Percentiles rank a stretch among this genome's conserved stretches.
phyloP scores from a whole-genome alignment of 1,140 invertebrate species.

The Teleopsis dalmanni region DNA sequence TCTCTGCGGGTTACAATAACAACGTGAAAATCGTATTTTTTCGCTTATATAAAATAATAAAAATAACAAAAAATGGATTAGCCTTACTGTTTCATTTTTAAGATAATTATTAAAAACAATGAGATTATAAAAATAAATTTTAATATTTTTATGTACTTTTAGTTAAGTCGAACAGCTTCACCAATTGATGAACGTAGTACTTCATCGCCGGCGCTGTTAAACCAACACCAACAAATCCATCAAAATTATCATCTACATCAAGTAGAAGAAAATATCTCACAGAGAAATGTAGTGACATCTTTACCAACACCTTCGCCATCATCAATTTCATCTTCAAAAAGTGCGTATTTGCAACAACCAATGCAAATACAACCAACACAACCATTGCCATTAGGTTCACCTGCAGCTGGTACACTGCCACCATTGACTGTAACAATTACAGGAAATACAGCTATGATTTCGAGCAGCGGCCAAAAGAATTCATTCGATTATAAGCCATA shows the following conservation, averaged over 20 bases:
- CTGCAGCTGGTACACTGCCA: slow-evolving; percentile 35
- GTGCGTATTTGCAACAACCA: slow-evolving; percentile 28
- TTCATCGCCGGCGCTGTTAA: background rate
- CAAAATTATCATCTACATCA: slow-evolving; percentile 3
- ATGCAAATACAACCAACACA: slow-evolving; percentile 29
- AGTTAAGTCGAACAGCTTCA: slow-evolving; percentile 35
- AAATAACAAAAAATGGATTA: no score
- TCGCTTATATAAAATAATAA: no score
- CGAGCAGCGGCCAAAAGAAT: slow-evolving; percentile 19
- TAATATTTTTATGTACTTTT: no score
- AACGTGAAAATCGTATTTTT: no score
- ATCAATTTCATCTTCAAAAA: slow-evolving; percentile 28
- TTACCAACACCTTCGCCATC: slow-evolving; percentile 33
- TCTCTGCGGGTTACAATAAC: no score
- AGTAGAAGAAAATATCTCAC: background rate
- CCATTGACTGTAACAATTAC: slow-evolving; percentile 19
- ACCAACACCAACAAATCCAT: slow-evolving; percentile 9
- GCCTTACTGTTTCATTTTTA: no score
- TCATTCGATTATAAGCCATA: slow-evolving; percentile 48
- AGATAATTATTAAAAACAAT: no score
- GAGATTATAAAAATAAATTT: no score
- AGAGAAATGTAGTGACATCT: no score
- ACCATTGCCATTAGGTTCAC: slow-evolving; percentile 34
- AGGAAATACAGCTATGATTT: slow-evolving; percentile 19
- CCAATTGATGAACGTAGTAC: slow-evolving; percentile 27